Evolutionary conservation across 2,113 vertebrate genomes (phyloP), one percentile per base, ranked within the genome.

Genomic region (Dromas ardeola): DNA sequence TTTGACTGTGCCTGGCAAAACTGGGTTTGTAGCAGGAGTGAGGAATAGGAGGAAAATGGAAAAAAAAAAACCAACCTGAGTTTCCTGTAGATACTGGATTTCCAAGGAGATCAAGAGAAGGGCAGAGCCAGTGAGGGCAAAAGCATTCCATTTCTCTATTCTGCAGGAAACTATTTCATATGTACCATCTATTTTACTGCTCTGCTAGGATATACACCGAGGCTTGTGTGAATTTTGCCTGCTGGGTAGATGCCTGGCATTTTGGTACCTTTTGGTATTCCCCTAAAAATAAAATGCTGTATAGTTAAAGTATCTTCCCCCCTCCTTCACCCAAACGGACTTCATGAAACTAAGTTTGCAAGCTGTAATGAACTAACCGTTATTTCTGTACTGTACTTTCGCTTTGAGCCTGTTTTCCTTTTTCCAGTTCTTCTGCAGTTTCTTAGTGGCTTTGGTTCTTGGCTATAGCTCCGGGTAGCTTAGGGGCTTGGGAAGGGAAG

Each of bases 211-310:
- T 79, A 53, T 25, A 80, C 70, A 53, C 62, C 66, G 76, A 90
- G 38, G 15, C 88, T 47, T 83, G 34, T 77, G 61, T 90, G 80
- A 94, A 71, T 94, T 93, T 69, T 96, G 67, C 72, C n/a, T 90
- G 63, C 76, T 95, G 86, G 81, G 42, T 55, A 72, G 55, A 50
- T 86, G 56, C 62, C 88, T 95, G 63, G 50, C 42, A 38, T 95
- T 86, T 93, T 55, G 38, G 26, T 89, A 81, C 25, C 30, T 86
- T 80, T 89, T 90, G 43, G 36, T 82, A 72, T 15, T 34, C 20
- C 59, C 42, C 76, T 70, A 71, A 88, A 96, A 96, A 81, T 86
- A 88, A 90, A 88, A 53, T 23, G 15, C 67, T 90, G 3, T 95
- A 10, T 47, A 58, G 69, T 74, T 93, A 83, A 95, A 94, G 36